Evolutionary conservation across 1,140 invertebrate genomes (phyloP).

Genomic region (Caenorhabditis elegans): DNA sequence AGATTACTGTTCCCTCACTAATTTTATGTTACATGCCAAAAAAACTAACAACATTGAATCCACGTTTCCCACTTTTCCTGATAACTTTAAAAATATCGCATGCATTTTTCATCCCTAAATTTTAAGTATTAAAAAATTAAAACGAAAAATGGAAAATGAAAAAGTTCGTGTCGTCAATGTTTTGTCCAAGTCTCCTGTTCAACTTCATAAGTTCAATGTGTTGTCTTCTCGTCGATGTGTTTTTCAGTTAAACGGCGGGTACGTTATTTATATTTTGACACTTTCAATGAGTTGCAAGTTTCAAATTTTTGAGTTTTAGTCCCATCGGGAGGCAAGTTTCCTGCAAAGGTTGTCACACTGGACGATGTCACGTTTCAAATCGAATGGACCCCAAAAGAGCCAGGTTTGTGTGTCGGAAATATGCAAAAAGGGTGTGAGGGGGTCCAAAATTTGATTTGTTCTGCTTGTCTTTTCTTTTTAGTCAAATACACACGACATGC

Average conservation of each 20-base stretch:
- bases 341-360: conserved; percentile 63
- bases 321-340: conserved; percentile 66
- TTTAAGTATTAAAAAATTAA: too few species aligned
- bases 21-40: neutral
- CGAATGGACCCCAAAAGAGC: conserved; percentile 72
- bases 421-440: neutral
- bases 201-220: conserved; percentile 31
- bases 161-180: conserved; percentile 27
- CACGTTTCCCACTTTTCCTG: neutral
- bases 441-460: neutral
- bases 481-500: neutral
- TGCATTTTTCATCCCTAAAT: too few species aligned
- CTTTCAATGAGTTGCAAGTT: neutral
- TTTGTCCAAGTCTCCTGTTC: conserved; percentile 30
- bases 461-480: neutral
- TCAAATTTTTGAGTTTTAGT: conserved; percentile 57
- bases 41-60: neutral
- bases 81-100: too few species aligned
- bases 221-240: conserved; percentile 26
- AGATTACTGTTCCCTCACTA: neutral
- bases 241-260: neutral
- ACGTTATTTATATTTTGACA: conserved; percentile 19
- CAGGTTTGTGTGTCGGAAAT: conserved; percentile 68
- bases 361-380: conserved; percentile 67
- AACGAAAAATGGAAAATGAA: too few species aligned